Evolutionary conservation across 1,140 invertebrate species (phyloP).

Genomic region (Drosophila tsacasi): DNA sequence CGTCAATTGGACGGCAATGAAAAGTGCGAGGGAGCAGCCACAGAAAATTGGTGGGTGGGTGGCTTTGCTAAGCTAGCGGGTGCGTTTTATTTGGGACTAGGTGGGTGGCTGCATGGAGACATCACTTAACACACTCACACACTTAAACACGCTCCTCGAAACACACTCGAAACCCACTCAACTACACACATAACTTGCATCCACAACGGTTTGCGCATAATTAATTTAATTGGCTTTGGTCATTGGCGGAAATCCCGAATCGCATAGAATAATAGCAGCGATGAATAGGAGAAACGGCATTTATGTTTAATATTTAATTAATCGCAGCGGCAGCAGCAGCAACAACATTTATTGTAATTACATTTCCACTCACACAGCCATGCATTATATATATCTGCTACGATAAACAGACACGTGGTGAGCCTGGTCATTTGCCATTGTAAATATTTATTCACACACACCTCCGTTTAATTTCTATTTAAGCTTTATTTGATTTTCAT

Average conservation of each 20-base stretch:
- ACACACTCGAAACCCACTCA: conserved; percentile 15
- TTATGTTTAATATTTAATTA: conserved; percentile 75
- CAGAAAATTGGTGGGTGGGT: conserved; percentile 35
- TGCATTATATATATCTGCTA: conserved; percentile 22
- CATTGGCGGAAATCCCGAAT: conserved; percentile 40
- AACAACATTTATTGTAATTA: conserved; percentile 50
- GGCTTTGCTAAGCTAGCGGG: conserved; percentile 28
- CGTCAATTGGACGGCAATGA: conserved; percentile 41
- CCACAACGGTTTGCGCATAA: conserved; percentile 57
- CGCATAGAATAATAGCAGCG: conserved; percentile 32
- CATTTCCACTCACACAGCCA: conserved; percentile 29
- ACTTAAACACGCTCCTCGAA: conserved; percentile 15
- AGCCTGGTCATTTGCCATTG: conserved; percentile 62
- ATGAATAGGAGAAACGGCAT: conserved; percentile 39
- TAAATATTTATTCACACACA: conserved; percentile 56
- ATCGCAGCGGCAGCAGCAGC: conserved; percentile 40
- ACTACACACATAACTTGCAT: conserved; percentile 29
- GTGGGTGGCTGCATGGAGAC: conserved; percentile 49
- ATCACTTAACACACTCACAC: conserved; percentile 41
- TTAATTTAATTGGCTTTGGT: conserved; percentile 78
- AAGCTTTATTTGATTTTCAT: conserved; percentile 49
- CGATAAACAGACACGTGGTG: conserved; percentile 32
- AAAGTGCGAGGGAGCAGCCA: conserved; percentile 11
- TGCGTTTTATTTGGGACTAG: conserved; percentile 8
- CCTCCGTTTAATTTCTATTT: conserved; percentile 46